A percentile compares a stretch with the other conserved stretches of the same genome.
phyloP scores from a whole-genome alignment of 53 echinoderm and acorn worm species.

The Zoroaster sp. region DNA sequence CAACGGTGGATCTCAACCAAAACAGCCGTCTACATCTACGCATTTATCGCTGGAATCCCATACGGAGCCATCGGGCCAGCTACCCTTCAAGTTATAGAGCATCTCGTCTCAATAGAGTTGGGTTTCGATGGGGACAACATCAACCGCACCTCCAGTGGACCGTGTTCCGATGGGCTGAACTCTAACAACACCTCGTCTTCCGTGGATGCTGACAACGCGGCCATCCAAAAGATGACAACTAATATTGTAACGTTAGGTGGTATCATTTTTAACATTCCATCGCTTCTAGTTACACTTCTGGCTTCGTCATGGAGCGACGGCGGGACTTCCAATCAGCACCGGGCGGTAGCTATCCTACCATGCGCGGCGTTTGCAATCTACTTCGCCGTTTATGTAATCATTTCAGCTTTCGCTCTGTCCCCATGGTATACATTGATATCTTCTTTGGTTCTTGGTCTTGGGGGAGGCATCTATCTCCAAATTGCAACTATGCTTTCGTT shows the following conservation, averaged over 20 bases:
- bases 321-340: not conserved
- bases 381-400: not conserved
- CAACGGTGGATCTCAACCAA: not conserved
- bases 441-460: not conserved
- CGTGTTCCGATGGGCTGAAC: not conserved
- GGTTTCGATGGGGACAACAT: not conserved
- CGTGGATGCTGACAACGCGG: not conserved
- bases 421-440: not conserved
- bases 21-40: not conserved
- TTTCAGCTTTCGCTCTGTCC: not conserved
- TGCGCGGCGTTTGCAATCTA: not conserved
- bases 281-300: not conserved
- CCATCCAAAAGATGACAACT: not conserved
- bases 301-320: not conserved
- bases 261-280: not conserved
- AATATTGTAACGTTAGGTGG: not conserved
- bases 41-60: not conserved
- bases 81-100: not conserved
- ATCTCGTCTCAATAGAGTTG: not conserved
- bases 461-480: conserved; percentile 6
- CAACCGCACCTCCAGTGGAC: not conserved
- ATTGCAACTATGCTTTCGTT: not conserved
- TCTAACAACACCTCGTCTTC: not conserved
- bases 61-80: not conserved
- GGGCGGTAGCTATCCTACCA: not conserved